A percentile compares a stretch with the other conserved stretches of the same genome.
phyloP scores from a whole-genome alignment of 2,797 vertebrate genomes.

The Sebastes cheni region DNA sequence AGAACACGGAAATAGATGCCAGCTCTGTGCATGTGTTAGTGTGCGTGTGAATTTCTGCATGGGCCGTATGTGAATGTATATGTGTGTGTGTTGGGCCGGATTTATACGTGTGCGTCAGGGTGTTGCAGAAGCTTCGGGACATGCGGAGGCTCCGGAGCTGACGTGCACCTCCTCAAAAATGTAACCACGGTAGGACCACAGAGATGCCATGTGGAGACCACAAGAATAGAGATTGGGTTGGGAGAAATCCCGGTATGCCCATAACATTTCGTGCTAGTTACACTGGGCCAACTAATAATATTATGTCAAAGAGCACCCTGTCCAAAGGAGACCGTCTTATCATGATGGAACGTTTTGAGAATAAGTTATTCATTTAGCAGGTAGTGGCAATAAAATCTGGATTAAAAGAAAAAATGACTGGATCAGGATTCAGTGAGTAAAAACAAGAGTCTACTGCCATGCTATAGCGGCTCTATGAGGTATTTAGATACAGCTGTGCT shows the following conservation, averaged over 20 bases:
- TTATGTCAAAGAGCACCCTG: not conserved
- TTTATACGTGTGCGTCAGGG: not conserved
- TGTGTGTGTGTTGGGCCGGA: not conserved
- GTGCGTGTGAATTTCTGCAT: constrained; percentile 4
- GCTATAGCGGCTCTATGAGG: not conserved
- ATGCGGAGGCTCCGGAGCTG: not conserved
- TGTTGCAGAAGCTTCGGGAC: not conserved
- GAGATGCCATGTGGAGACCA: not conserved
- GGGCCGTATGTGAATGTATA: not conserved
- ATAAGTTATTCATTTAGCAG: not conserved
- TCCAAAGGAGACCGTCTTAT: not conserved
- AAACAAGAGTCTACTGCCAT: not conserved
- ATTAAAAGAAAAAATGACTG: not conserved
- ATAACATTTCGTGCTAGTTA: not conserved
- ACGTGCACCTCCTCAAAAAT: not conserved
- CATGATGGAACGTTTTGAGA: not conserved
- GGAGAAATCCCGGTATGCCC: not conserved
- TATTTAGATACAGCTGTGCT: not conserved
- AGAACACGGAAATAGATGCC: constrained; percentile 41
- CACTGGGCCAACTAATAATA: not conserved
- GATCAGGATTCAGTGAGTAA: not conserved
- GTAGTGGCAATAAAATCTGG: not conserved
- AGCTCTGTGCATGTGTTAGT: not conserved
- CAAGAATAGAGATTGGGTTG: not conserved
- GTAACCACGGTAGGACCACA: not conserved